A percentile compares a stretch with the other conserved stretches of the same genome.
Evolutionary conservation across 2,888 invertebrate species (phyloP).

Genomic region (Endomychus coccineus): DNA sequence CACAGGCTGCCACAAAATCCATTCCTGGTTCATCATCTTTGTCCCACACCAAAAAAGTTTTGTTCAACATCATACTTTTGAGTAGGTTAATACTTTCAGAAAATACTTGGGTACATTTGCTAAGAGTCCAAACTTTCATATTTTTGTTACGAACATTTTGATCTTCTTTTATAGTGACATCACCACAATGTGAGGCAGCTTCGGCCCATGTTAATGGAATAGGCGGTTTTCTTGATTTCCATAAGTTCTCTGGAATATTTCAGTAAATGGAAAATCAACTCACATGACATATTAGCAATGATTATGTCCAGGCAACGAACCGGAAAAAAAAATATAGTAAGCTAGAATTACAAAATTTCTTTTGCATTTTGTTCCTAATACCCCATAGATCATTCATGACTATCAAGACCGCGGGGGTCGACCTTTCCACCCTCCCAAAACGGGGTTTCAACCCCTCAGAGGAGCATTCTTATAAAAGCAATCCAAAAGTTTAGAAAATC

Average conservation of each 20-base stretch:
- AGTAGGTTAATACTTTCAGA: constrained; percentile 58
- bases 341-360: too few relatives aligned
- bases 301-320: too few relatives aligned
- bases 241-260: constrained; percentile 81
- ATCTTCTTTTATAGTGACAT: constrained; percentile 23
- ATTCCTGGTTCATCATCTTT: constrained; percentile 90
- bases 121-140: constrained; percentile 40
- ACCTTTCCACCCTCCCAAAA: too few relatives aligned
- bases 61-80: constrained; percentile 50
- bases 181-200: constrained; percentile 28
- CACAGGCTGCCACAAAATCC: constrained; percentile 94
- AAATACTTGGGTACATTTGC: constrained; percentile 54
- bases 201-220: constrained; percentile 67
- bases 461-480: too few relatives aligned
- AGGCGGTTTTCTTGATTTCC: constrained; percentile 86
- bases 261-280: too few relatives aligned
- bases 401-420: too few relatives aligned
- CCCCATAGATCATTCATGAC: too few relatives aligned
- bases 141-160: constrained; percentile 27
- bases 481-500: too few relatives aligned
- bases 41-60: constrained; percentile 87
- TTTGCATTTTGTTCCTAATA: too few relatives aligned
- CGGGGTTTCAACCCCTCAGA: too few relatives aligned
- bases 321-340: too few relatives aligned
- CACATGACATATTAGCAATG: too few relatives aligned